Base-by-base conservation (phyloP, 1,140 invertebrate species). In the Sarcophaga bullata region DNA sequence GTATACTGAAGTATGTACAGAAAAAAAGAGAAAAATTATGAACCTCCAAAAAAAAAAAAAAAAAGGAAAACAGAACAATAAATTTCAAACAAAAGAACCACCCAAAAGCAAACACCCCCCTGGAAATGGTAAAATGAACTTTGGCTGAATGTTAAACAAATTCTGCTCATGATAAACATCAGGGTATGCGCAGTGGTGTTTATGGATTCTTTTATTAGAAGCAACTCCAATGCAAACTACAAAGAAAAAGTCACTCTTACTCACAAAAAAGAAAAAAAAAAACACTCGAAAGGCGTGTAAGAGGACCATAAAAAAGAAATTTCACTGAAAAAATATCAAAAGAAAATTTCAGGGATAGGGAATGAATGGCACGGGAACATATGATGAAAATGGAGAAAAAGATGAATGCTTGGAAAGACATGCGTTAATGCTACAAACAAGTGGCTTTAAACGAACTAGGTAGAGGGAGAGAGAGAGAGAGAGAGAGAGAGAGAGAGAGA, bases 91-190 rank as follows among this genome's bases (percentile, higher is more conserved):
- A 37, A 47, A 47, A 17, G 75, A 78, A 48, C 49, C 46, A 47
- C 73, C 48, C 48, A 78, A 78, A 78, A 78, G 75, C n/a, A 78
- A 15, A 78, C 75, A 78, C 48, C 48, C 48, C 48, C 75, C 75
- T 48, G 10, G 25, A 48, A 75, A 78, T 76, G 73, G 48, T 49
- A n/a, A 15, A 47, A 47, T 49, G 13, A 76, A 76, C 25, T 37
- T 37, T 37, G 25, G 25, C 25, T 37, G 25, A 37, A 37, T 37
- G 25, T 37, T 37, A 37, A 37, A 37, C 25, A 37, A 37, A 37
- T 37, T 37, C 25, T 37, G 25, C 25, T 37, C 25, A 37, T 37
- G 25, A 4, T 13, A 13, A 73, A 73, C 25, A 46, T 13, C 9
- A 46, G 46, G 47, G 48, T 50, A 19, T 78, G 9, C 50, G 75